Base-by-base conservation (phyloP, 2,113 vertebrate genomes). In the Amblyopsis rosae region DNA sequence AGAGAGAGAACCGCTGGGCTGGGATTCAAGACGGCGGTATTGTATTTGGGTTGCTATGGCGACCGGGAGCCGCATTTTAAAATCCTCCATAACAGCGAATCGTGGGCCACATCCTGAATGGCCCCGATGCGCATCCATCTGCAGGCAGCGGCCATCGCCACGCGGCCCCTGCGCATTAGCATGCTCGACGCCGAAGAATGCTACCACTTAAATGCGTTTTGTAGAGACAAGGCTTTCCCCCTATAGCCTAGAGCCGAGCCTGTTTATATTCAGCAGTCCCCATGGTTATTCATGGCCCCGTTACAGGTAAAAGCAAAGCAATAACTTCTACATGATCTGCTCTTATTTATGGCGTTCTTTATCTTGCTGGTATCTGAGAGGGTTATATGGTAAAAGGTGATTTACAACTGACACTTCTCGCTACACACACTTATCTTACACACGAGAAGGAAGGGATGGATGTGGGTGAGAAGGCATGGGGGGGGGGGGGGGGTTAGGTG, bases 361-460 rank as follows among this genome's bases (percentile, higher is more conserved):
- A 88, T 90, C 86, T 88, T 65, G 85, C 91, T 91, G 92, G 92
- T 94, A 93, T 94, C 93, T 94, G 92, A 92, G 91, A 88, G 80
- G 83, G 83, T 85, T 73, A 77, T 84, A 86, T 70, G 82, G 86
- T 85, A 86, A 87, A 85, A 88, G 82, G 86, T 81, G 81, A 87
- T 87, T 91, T 87, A 88, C 77, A 89, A 87, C 86, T 74, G 78
- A 90, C 90, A 88, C 84, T 86, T 88, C 82, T 87, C 77, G 82
- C 69, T 85, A 86, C 86, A 92, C 84, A 93, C 84, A 90, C 75
- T 80, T 86, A 88, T 92, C 87, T 82, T 72, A 86, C 78, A 90
- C 81, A 90, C 75, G 77, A 90, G 67, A 60, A 82, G 67, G 75
- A 81, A 68, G 84, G 81, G 78, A 77, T 79, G 91, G 89, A 79